phyloP scores from a whole-genome alignment of 2,888 invertebrate genomes.

The Metalampra italica region DNA sequence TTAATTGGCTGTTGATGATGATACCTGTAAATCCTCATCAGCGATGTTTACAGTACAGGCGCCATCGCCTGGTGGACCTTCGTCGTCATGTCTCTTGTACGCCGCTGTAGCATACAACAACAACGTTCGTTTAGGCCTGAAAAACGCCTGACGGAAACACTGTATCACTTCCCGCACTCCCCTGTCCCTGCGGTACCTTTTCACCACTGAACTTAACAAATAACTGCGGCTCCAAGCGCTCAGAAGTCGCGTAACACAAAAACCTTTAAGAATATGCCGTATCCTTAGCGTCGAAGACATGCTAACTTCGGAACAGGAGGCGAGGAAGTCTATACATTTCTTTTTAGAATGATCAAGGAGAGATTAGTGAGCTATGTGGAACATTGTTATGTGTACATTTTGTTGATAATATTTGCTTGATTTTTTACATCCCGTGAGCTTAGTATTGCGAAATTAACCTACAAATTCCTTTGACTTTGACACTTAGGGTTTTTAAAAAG shows the following conservation, averaged over 20 bases:
- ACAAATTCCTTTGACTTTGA: slow-evolving; percentile 25
- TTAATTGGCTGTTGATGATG: too few species aligned
- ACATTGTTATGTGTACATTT: slow-evolving; percentile 31
- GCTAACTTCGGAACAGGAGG: slow-evolving; percentile 21
- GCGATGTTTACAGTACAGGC: slow-evolving; percentile 46
- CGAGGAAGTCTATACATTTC: slow-evolving; percentile 30
- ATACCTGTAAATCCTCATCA: slow-evolving; percentile 63
- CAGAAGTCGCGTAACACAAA: slow-evolving; percentile 50
- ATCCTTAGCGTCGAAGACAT: slow-evolving; percentile 45
- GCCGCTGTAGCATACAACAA: slow-evolving; percentile 62
- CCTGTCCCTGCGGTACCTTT: slow-evolving; percentile 51
- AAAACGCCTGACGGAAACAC: slow-evolving; percentile 53
- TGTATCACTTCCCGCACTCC: slow-evolving; percentile 57
- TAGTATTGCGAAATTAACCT: slow-evolving; percentile 56
- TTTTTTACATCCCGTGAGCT: slow-evolving; percentile 48
- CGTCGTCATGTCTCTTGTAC: slow-evolving; percentile 41
- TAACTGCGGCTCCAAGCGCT: slow-evolving; percentile 54
- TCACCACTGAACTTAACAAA: slow-evolving; percentile 49
- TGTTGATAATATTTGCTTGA: slow-evolving; percentile 38
- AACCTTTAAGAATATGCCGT: slow-evolving; percentile 49
- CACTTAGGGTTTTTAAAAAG: slow-evolving; percentile 12
- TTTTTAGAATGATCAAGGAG: slow-evolving; percentile 29
- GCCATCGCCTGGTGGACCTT: slow-evolving; percentile 18
- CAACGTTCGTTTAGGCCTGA: slow-evolving; percentile 51
- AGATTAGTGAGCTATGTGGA: slow-evolving; percentile 29